Evolutionary conservation across 2,888 invertebrate genomes (phyloP).

Genomic region (Meandrusa payeni): DNA sequence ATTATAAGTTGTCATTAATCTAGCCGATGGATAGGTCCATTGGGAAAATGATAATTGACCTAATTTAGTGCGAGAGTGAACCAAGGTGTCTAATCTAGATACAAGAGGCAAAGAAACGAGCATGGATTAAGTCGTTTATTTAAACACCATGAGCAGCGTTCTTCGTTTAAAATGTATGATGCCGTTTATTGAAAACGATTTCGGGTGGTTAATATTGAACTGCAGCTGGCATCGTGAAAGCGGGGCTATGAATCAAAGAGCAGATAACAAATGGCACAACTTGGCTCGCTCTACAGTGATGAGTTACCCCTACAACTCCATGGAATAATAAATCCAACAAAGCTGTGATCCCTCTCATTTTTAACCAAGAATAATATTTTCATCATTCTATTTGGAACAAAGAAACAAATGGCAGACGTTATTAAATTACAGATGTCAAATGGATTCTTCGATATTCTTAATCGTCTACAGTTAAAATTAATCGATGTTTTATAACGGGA

Average conservation of each 20-base stretch:
- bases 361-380: conserved; percentile 21
- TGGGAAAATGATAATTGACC: too few relatives aligned
- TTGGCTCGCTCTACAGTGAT: conserved; percentile 30
- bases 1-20: too few relatives aligned
- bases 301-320: conserved; percentile 49
- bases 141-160: too few relatives aligned
- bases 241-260: conserved; percentile 17
- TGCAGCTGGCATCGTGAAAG: conserved; percentile 11
- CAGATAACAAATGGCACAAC: conserved; percentile 19
- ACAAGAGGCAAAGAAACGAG: too few relatives aligned
- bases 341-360: conserved; percentile 18
- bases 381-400: conserved; percentile 16
- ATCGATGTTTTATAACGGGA: not conserved
- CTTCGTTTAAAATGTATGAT: conserved; percentile 16
- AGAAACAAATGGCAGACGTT: conserved; percentile 3
- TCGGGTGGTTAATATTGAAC: conserved; percentile 11
- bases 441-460: not conserved
- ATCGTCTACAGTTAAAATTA: too few relatives aligned
- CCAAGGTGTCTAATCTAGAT: too few relatives aligned
- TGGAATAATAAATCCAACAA: conserved; percentile 53
- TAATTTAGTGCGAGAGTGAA: too few relatives aligned
- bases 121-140: too few relatives aligned
- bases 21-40: too few relatives aligned
- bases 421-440: conserved; percentile 4
- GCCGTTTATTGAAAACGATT: conserved; percentile 15